Evolutionary conservation across 1,140 invertebrate genomes (phyloP), one percentile per base, ranked within the genome.

Genomic region (Geopemphigus sp.): DNA sequence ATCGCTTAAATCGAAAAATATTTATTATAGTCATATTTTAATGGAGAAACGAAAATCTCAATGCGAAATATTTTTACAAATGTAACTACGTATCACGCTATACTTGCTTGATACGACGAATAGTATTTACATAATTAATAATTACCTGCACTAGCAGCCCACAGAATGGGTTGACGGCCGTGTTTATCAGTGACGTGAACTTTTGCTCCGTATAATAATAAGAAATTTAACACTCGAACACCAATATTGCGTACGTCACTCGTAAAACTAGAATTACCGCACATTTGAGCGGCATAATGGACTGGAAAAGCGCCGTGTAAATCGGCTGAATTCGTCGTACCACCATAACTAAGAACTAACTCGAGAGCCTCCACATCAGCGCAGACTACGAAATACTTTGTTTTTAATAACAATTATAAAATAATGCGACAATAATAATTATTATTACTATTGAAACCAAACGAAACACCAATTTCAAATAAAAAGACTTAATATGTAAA

Each of bases 231-330:
- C 22, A 97, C 93, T 84, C 93, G 90, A 39, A 96, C 85, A 0
- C 94, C 93, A 2, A 88, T 8, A 90, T 90, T 32, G 91, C 90
- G 3, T 92, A 94, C 84, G 94, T 96, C 90, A 97, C 96, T 86
- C 98, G 96, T 39, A 39, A 50, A 14, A 26, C 96, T 0, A 97
- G 61, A 56, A 78, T 0, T n/a, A 10, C 73, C 95, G 84, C 95
- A 96, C 90, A 97, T 96, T 86, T 98, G 96, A 24, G 96, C 95
- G 0, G 97, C 96, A 87, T 99, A 99, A 85, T 99, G 97, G 29
- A 99, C 87, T 0, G 97, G 96, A 84, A 93, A 95, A 14, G 97
- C 97, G 8, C 95, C 94, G 84, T 98, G 95, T 80, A 95, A 91
- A 86, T 99, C 97, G 0, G 95, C 91, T 0, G 92, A 93, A 1